Conservation (phyloP, 2,113 vertebrate species). For the Pygoscelis antarcticus region DNA sequence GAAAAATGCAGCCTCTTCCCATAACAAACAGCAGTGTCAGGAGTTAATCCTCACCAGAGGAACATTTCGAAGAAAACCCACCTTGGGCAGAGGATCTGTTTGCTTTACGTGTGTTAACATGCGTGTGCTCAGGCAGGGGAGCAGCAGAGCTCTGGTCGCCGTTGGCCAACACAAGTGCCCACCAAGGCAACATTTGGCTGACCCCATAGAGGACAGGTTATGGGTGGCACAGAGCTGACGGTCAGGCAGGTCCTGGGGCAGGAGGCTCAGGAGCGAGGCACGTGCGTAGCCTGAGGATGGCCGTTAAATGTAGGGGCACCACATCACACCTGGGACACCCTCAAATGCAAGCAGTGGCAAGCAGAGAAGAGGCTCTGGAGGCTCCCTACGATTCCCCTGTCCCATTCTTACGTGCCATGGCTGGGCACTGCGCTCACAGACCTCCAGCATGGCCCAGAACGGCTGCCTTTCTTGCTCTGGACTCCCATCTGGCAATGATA, state of each 20-base stretch:
- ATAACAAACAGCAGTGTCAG: neutral
- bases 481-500: neutral
- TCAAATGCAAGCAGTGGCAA: too few species aligned
- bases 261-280: neutral
- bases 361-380: neutral
- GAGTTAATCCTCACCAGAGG: neutral
- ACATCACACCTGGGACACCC: neutral
- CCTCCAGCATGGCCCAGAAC: rapidly evolving
- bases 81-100: neutral
- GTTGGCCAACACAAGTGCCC: neutral
- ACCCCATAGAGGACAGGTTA: rapidly evolving
- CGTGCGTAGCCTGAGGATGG: rapidly evolving
- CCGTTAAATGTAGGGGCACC: neutral
- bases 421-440: neutral
- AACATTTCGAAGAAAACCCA: neutral
- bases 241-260: neutral
- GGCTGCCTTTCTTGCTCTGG: neutral
- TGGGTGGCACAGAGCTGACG: neutral
- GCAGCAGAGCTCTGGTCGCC: neutral
- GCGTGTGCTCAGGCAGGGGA: neutral
- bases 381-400: neutral
- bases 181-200: neutral
- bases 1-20: neutral
- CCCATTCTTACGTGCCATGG: rapidly evolving
- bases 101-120: neutral